phyloP scores from a whole-genome alignment of 2,797 vertebrate species.

The Periparus ater region DNA sequence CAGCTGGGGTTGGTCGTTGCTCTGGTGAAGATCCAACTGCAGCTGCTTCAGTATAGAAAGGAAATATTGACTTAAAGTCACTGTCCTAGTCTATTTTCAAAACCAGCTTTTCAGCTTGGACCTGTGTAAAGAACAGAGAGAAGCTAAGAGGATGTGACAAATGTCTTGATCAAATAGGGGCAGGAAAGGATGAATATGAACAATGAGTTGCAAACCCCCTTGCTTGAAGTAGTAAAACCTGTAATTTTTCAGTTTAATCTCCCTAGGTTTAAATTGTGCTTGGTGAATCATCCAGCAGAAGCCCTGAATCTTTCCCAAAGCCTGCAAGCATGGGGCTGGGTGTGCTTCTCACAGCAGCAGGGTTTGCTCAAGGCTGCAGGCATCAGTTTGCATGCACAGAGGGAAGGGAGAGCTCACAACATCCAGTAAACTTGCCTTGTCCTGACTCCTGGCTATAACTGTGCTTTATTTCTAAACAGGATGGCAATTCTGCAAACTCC shows the following conservation, averaged over 20 bases:
- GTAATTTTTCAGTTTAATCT: neutral
- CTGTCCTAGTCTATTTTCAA: neutral
- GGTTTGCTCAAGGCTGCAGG: neutral
- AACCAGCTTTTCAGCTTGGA: neutral
- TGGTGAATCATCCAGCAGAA: neutral
- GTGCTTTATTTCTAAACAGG: conserved; percentile 63
- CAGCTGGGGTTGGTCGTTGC: neutral
- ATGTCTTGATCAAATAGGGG: neutral
- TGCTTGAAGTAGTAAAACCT: neutral
- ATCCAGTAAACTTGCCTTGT: neutral
- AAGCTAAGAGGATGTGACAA: neutral
- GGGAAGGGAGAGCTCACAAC: neutral
- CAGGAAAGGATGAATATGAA: neutral
- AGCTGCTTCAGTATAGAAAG: neutral
- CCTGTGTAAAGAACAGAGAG: neutral
- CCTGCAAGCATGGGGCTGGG: neutral
- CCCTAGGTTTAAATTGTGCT: neutral
- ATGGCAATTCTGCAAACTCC: conserved; percentile 73
- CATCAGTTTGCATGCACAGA: neutral
- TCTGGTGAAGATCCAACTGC: neutral
- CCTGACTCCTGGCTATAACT: neutral
- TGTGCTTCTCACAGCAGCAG: neutral
- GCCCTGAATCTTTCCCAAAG: neutral
- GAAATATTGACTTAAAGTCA: neutral
- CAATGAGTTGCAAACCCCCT: neutral